Base-by-base conservation (phyloP, 2,888 invertebrate genomes). In the Andrena bicolor region DNA sequence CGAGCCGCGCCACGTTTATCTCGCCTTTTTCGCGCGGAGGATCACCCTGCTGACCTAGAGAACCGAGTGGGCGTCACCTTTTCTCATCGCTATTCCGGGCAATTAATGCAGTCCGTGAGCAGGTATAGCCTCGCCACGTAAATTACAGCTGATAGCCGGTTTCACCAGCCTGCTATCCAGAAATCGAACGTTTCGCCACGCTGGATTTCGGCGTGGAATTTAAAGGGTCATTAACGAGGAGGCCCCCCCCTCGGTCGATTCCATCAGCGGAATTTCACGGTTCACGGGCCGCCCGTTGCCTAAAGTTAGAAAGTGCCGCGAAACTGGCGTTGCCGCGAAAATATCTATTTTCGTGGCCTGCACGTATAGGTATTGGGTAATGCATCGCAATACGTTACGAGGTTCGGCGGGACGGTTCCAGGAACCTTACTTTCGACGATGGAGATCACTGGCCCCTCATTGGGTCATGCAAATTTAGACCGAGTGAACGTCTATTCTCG, bases 391-490 rank as follows among this genome's bases (percentile, higher is more conserved):
- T 48, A 26, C 23, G 70, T 69, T 28, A 75, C 70, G 74, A 41
- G 61, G 3, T 28, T 30, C 74, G 73, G 80, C 80, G 74, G 7
- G 20, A 82, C 78, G 76, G 66, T 89, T 87, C 90, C 82, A 71
- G 83, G 89, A 88, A 90, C 88, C 82, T 86, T 78, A 72, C 87
- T 87, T 84, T 86, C 88, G 83, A 80, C 77, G 76, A 71, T 76
- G 80, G 85, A 76, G 88, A 88, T 88, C 88, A 83, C 64, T 80
- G 85, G 88, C 88, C 88, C 81, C 86, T 71, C 74, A 80, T 85
- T 88, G 77, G 88, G 85, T 86, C 88, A 76, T 71, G 85, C 88
- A 88, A 88, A 88, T 88, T 85, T 88, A 88, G 84, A 84, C 69
- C 80, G 72, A 69, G 71, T 53, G 70, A 73, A 76, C 35, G 74